Evolutionary conservation across 2,797 vertebrate genomes (phyloP).

Genomic region (Dryobates pubescens): DNA sequence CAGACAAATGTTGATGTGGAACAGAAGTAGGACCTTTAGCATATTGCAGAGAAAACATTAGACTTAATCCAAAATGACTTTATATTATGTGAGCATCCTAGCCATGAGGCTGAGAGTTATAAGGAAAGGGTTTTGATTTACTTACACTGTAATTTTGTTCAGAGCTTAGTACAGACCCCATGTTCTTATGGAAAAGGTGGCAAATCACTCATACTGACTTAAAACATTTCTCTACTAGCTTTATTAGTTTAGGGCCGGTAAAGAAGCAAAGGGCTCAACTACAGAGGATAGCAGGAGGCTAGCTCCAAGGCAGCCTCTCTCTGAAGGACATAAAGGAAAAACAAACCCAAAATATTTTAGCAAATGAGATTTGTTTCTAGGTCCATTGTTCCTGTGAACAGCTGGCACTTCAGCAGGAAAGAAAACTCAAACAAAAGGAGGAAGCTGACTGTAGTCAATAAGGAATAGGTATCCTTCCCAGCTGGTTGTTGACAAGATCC

Average conservation of each 20-base stretch:
- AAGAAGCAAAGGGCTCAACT: background rate
- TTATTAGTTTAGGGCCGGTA: background rate
- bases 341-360: background rate
- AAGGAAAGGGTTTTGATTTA: background rate
- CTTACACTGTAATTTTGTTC: background rate
- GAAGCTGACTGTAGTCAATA: conserved; percentile 42
- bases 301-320: background rate
- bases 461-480: conserved; percentile 53
- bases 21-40: background rate
- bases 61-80: background rate
- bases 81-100: background rate
- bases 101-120: background rate
- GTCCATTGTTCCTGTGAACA: conserved; percentile 41
- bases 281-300: background rate
- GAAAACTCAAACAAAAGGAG: conserved; percentile 65
- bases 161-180: background rate
- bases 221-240: background rate
- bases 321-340: background rate
- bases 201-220: background rate
- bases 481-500: conserved; percentile 48
- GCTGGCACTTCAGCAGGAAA: conserved; percentile 25
- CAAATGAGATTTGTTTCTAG: conserved; percentile 12
- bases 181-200: background rate
- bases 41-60: background rate
- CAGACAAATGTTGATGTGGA: background rate